Percentiles rank a stretch among this genome's conserved stretches.
Evolutionary conservation across 92 coral and sea anemone species (phyloP).

Genomic region (Porites rus): DNA sequence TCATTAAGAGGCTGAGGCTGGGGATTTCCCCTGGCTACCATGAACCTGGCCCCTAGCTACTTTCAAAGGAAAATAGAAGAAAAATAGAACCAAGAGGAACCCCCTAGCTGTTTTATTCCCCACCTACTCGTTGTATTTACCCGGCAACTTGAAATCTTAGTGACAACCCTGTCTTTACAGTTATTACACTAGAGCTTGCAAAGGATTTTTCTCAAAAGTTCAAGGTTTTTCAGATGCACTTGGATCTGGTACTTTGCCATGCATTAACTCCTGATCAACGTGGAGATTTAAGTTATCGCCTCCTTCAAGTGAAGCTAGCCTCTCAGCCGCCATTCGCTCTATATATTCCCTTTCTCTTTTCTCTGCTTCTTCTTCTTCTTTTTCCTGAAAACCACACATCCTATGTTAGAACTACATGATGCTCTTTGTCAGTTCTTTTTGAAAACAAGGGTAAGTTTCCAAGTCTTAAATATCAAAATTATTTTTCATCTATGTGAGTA

Average conservation of each 20-base stretch:
- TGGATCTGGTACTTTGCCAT: conserved; percentile 32
- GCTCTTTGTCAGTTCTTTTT: not conserved
- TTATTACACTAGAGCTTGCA: not conserved
- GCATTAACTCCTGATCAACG: conserved; percentile 23
- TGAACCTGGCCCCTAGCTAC: no score
- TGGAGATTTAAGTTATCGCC: conserved; percentile 59
- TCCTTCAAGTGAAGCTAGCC: conserved; percentile 90
- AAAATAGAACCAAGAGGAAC: no score
- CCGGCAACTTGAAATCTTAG: no score
- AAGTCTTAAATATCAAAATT: no score
- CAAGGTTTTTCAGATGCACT: conserved; percentile 7
- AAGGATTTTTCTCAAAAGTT: not conserved
- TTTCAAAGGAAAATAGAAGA: no score
- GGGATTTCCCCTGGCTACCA: no score
- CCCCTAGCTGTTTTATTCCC: no score
- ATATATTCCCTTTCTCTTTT: conserved; percentile 86
- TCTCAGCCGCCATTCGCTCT: conserved; percentile 86
- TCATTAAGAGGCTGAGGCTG: no score
- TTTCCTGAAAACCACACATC: conserved; percentile 67
- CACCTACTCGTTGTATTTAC: no score
- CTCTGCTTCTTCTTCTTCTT: conserved; percentile 91
- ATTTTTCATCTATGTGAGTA: no score
- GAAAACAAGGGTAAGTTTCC: not conserved
- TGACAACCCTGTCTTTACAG: not conserved
- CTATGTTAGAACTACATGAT: not conserved